Conservation (phyloP, 2,888 invertebrate species). For the Acrobeloides nanus region DNA sequence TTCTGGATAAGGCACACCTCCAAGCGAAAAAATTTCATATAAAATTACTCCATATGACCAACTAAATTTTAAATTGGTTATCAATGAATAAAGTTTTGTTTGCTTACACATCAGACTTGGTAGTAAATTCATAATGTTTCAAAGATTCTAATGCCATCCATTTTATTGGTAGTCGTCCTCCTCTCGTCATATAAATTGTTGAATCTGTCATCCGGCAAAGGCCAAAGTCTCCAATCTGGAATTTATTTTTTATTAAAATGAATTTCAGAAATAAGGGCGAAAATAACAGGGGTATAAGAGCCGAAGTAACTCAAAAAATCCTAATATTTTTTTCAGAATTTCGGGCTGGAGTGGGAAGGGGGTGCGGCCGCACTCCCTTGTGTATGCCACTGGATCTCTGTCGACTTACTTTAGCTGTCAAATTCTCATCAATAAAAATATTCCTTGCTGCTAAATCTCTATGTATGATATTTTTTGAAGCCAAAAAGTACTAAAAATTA, state of each 20-base stretch:
- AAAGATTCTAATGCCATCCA: slow-evolving; percentile 47
- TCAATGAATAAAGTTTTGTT: too few relatives aligned
- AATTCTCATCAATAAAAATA: slow-evolving; percentile 24
- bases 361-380: too few relatives aligned
- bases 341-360: too few relatives aligned
- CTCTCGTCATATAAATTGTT: slow-evolving; percentile 39
- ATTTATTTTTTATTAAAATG: too few relatives aligned
- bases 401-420: slow-evolving; percentile 40
- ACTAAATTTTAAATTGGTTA: slow-evolving; percentile 20
- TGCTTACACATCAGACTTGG: slow-evolving; percentile 41
- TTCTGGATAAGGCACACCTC: slow-evolving; percentile 38
- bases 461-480: slow-evolving; percentile 2
- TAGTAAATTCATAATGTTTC: slow-evolving; percentile 35
- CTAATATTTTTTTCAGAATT: neutral
- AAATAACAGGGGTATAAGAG: too few relatives aligned
- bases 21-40: slow-evolving; percentile 43
- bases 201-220: slow-evolving; percentile 42
- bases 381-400: too few relatives aligned
- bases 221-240: slow-evolving; percentile 45
- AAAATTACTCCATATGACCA: slow-evolving; percentile 45
- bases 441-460: neutral
- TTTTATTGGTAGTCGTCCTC: slow-evolving; percentile 38
- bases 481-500: slow-evolving; percentile 12
- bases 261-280: too few relatives aligned
- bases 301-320: slow-evolving; percentile 8